A percentile compares a stretch with the other conserved stretches of the same genome.
These are phyloP conservation scores for Tachycineta bicolor DNA, from an alignment of 2,113 vertebrate genomes.

Conservation along the genomic window DNA sequence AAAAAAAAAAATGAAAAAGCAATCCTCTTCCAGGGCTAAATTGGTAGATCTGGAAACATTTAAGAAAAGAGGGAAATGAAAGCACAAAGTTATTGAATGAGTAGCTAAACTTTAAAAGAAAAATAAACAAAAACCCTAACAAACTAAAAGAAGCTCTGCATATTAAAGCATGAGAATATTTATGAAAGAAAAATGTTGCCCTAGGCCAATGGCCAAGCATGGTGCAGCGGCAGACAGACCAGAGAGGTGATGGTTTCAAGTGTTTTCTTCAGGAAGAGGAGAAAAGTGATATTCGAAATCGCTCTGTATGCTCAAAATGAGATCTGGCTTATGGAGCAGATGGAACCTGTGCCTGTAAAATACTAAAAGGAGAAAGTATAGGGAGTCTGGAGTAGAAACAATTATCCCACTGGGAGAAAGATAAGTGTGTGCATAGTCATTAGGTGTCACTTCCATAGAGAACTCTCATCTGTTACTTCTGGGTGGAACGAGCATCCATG, in stretches of 20 bases:
- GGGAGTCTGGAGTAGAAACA: conserved; percentile 8
- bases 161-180: neutral
- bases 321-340: neutral
- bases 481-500: neutral
- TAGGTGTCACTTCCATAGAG: neutral
- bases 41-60: neutral
- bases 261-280: neutral
- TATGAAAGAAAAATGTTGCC: neutral
- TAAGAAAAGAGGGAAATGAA: neutral
- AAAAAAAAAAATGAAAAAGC: neutral
- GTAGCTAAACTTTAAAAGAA: neutral
- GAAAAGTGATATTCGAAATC: neutral
- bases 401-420: conserved; percentile 22
- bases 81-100: neutral
- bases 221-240: neutral
- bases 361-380: neutral
- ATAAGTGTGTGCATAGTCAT: neutral
- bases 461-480: neutral
- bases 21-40: neutral
- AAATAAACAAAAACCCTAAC: neutral
- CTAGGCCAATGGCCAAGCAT: neutral
- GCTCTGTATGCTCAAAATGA: neutral
- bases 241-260: neutral
- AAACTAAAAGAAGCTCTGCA: neutral
- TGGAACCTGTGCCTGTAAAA: neutral